Base-by-base conservation (phyloP, 2,888 invertebrate species). In the Julus scanicus region DNA sequence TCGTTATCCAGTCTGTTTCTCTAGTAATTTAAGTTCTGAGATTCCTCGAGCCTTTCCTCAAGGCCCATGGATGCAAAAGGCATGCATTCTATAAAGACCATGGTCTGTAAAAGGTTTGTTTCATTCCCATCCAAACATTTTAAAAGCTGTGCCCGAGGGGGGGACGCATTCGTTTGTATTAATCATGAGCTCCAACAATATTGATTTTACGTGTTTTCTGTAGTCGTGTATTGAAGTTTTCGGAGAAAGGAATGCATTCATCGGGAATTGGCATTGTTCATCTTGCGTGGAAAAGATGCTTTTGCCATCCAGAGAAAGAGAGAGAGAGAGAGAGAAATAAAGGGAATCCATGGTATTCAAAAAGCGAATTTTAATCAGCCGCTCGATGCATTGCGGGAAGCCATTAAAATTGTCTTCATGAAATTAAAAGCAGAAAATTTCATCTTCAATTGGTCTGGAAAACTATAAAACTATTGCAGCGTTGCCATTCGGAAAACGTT, bases 131-230 rank as follows among this genome's bases (percentile, higher is more conserved):
- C 63, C 63, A 20, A 63, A 63, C 63, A 63, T 63, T 63, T 63
- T 63, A 63, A 63, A 63, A 63, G 63, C 63, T 63, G 63, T 5
- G 9, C n/a, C 20, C 20, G 63, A 15, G 20, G 63, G 63, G 63
- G 63, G 63, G 63, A 53, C 63, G 63, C n/a, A 63, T 63, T 63
- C n/a, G 63, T 63, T 63, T 63, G 63, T 63, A 63, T 63, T 63
- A 63, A 63, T 63, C 63, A 63, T 2, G 63, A 63, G 63, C 63
- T 63, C 63, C n/a, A 63, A 63, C 63, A 63, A 63, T 63, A 63
- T 63, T 63, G 63, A 63, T 63, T 63, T 63, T 63, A 20, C 63
- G n/a, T 63, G 63, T 63, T 63, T 63, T 57, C 63, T 63, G 20
- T 63, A 63, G 63, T 63, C 63, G 20, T 20, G 63, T 20, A 63